phyloP scores from a whole-genome alignment of 2,888 invertebrate genomes.

The Tetragonisca angustula region DNA sequence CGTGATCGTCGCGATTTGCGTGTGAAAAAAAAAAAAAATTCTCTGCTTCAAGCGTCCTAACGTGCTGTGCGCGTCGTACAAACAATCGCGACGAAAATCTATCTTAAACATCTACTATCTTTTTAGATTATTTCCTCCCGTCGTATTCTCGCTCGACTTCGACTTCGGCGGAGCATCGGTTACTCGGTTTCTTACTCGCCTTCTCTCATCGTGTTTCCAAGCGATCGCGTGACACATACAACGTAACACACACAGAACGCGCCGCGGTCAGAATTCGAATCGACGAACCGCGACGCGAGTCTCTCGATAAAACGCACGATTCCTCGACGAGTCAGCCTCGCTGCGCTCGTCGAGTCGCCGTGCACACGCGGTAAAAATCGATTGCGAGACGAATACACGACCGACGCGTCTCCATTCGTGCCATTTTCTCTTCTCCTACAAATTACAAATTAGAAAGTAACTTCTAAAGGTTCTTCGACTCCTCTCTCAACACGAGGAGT shows the following conservation, averaged over 20 bases:
- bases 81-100: slow-evolving; percentile 49
- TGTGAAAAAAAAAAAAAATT: slow-evolving; percentile 23
- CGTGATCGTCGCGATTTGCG: slow-evolving; percentile 46
- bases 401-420: background rate
- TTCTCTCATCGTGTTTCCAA: slow-evolving; percentile 6
- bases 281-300: slow-evolving; percentile 29
- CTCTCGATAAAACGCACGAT: slow-evolving; percentile 22
- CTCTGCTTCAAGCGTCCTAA: slow-evolving; percentile 42
- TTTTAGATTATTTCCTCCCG: background rate
- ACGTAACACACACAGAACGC: slow-evolving; percentile 16
- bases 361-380: slow-evolving; percentile 22
- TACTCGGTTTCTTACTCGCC: slow-evolving; percentile 2
- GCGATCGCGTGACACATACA: slow-evolving; percentile 17
- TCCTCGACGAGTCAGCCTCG: slow-evolving; percentile 16
- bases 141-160: slow-evolving; percentile 9
- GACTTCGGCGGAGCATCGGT: background rate
- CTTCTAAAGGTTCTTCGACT: background rate
- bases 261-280: slow-evolving; percentile 5
- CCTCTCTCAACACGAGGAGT: background rate
- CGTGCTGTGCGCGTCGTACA: slow-evolving; percentile 58
- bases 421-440: background rate
- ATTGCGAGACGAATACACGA: slow-evolving; percentile 39
- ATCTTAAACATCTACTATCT: slow-evolving; percentile 32
- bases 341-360: slow-evolving; percentile 30
- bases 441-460: background rate